phyloP scores from a whole-genome alignment of 2,113 vertebrate genomes.

The Forbesichthys papilliferus region DNA sequence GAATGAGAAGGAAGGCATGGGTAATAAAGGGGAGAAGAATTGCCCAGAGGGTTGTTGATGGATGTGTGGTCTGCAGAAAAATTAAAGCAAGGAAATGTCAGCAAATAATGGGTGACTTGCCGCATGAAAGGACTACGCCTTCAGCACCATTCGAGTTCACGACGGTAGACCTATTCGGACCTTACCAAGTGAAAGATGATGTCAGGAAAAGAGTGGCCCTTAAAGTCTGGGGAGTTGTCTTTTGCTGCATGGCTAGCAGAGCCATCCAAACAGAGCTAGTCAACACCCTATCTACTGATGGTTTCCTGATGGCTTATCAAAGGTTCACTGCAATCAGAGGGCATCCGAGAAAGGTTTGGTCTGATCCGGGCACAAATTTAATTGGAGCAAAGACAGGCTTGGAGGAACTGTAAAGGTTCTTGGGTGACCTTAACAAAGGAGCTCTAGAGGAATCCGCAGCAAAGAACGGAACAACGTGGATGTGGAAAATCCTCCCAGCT shows the following conservation, averaged over 20 bases:
- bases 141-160: constrained; percentile 1
- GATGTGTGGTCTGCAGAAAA: constrained; percentile 3
- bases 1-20: constrained; percentile 14
- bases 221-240: background rate
- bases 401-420: background rate
- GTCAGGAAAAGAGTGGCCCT: background rate
- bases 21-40: constrained; percentile 14
- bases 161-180: background rate
- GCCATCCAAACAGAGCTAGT: constrained; percentile 7
- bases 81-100: background rate
- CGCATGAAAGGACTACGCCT: background rate
- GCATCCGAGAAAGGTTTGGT: constrained; percentile 31
- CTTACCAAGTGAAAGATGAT: constrained; percentile 7
- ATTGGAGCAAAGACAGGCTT: constrained; percentile 2
- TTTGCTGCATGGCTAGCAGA: constrained; percentile 1
- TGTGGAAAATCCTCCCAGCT: background rate
- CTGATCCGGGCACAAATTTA: constrained; percentile 27
- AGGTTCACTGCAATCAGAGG: constrained; percentile 30
- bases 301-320: constrained; percentile 25
- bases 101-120: background rate
- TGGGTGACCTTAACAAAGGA: background rate
- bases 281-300: constrained; percentile 9
- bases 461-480: background rate
- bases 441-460: background rate
- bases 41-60: constrained; percentile 3